Evolutionary conservation across 2,797 vertebrate species (phyloP).

Genomic region (Paramormyrops hopkinsi): DNA sequence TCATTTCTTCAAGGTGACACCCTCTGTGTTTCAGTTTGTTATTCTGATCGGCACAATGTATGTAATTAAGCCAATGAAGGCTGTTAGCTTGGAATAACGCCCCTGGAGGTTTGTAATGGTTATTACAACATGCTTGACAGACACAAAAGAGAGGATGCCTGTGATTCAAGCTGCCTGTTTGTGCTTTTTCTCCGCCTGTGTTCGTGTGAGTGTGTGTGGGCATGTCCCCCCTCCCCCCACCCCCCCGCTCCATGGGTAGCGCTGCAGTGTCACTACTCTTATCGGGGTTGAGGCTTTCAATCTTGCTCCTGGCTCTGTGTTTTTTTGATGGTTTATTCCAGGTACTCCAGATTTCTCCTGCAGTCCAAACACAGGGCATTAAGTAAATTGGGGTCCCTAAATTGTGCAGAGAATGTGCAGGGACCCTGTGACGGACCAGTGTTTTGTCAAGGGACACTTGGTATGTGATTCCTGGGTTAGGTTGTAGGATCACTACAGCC

Average conservation of each 20-base stretch:
- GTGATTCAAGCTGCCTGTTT: background rate
- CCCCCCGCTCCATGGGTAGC: background rate
- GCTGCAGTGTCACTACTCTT: background rate
- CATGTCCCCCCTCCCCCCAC: background rate
- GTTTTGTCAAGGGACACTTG: background rate
- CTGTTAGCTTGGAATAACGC: constrained; percentile 30
- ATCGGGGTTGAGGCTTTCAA: background rate
- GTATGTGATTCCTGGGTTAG: background rate
- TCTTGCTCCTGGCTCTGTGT: background rate
- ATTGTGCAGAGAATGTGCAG: background rate
- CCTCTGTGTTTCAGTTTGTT: constrained; percentile 29
- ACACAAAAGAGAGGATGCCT: background rate
- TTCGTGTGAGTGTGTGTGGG: background rate
- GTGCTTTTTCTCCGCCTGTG: background rate
- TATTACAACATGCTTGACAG: constrained; percentile 23
- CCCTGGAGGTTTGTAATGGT: constrained; percentile 14
- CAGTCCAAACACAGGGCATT: background rate
- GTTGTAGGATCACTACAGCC: background rate
- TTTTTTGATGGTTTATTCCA: background rate
- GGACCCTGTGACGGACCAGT: background rate
- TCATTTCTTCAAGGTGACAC: constrained; percentile 45
- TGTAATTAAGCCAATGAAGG: constrained; percentile 45
- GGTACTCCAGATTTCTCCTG: background rate
- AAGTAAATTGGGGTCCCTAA: background rate
- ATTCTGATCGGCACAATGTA: constrained; percentile 32